A percentile compares a stretch with the other conserved stretches of the same genome.
phyloP scores from a whole-genome alignment of 1,140 invertebrate genomes.

The Oedothorax gibbosus region DNA sequence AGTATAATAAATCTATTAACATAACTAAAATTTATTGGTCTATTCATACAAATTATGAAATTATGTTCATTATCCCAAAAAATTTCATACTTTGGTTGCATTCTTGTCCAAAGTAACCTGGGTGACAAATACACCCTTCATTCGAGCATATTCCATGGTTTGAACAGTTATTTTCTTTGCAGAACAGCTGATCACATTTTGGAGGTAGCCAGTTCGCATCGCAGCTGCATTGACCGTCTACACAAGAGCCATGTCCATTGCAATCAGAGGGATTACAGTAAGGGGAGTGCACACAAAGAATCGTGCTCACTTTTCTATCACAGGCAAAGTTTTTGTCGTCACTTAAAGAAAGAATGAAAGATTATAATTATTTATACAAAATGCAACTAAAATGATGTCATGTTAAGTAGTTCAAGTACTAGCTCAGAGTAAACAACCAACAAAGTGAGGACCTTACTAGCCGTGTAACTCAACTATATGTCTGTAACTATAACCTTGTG shows the following conservation, averaged over 20 bases:
- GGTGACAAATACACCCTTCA: conserved; percentile 66
- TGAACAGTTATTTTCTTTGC: conserved; percentile 64
- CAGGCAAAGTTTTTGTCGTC: conserved; percentile 65
- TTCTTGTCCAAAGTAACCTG: conserved; percentile 64
- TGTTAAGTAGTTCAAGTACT: no score
- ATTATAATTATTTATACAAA: no score
- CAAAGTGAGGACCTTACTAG: no score
- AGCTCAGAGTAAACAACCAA: no score
- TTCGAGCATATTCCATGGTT: conserved; percentile 65
- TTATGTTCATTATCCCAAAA: no score
- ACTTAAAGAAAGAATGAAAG: not conserved
- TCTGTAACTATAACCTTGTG: no score
- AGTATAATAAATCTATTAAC: no score
- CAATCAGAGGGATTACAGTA: conserved; percentile 66
- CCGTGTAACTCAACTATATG: no score
- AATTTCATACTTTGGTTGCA: conserved; percentile 51
- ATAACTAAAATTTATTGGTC: no score
- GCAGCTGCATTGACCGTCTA: conserved; percentile 66
- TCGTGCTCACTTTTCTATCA: conserved; percentile 67
- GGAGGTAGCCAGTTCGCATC: conserved; percentile 65
- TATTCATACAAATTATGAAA: no score
- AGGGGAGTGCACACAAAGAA: conserved; percentile 68
- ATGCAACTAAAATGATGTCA: no score
- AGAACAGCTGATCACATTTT: conserved; percentile 66
- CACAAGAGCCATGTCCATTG: conserved; percentile 63